Evolutionary conservation across 2,888 invertebrate species (phyloP).

Genomic region (Eupithecia subfuscata): DNA sequence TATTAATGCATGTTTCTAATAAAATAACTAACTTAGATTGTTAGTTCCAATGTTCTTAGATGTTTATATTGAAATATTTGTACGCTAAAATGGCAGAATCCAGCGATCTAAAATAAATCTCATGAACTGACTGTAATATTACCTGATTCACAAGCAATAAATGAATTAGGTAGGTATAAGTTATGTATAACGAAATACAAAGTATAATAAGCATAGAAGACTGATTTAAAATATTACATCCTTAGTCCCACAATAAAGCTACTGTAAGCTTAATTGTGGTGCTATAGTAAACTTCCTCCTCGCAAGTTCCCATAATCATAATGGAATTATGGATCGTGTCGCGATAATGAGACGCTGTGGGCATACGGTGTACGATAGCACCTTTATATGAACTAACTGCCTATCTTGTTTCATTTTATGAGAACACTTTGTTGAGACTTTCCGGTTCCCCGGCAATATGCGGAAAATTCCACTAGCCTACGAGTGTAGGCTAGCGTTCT

Average conservation of each 20-base stretch:
- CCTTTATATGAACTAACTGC: constrained; percentile 10
- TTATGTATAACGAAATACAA: too few relatives aligned
- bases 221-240: not conserved
- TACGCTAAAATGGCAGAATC: too few relatives aligned
- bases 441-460: not conserved
- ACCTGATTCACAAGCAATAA: too few relatives aligned
- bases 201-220: not conserved
- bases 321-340: constrained; percentile 43
- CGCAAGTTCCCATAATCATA: constrained; percentile 54
- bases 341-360: constrained; percentile 19
- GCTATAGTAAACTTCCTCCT: constrained; percentile 39
- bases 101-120: too few relatives aligned
- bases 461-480: not conserved
- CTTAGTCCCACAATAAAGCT: too few relatives aligned
- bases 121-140: too few relatives aligned
- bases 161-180: too few relatives aligned
- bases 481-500: not conserved
- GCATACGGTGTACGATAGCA: constrained; percentile 10
- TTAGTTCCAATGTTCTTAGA: too few relatives aligned
- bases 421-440: constrained; percentile 9
- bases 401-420: constrained; percentile 28
- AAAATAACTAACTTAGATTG: too few relatives aligned
- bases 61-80: too few relatives aligned
- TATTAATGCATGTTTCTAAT: too few relatives aligned
- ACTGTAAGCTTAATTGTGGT: constrained; percentile 45